These are phyloP conservation scores for Thymelicus sylvestris DNA, from an alignment of 2,888 invertebrate genomes.

Conservation along the genomic window DNA sequence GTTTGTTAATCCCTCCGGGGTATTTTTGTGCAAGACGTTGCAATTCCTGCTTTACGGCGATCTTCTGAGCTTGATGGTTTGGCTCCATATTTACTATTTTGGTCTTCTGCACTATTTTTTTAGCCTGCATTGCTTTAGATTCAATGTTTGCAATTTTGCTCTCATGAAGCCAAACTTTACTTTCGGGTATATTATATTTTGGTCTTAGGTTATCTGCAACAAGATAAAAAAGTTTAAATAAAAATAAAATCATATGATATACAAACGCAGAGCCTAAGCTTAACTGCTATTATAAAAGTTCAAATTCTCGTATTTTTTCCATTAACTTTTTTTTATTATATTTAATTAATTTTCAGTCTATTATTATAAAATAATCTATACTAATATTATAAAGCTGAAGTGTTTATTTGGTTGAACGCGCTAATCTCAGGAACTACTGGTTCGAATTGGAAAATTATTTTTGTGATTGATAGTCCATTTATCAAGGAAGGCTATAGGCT, in stretches of 20 bases:
- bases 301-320: no score
- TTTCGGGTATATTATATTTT: neutral
- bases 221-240: neutral
- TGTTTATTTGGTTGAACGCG: no score
- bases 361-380: no score
- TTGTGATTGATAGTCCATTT: no score
- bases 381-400: no score
- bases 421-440: no score
- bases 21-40: neutral
- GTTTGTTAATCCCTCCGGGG: neutral
- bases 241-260: neutral
- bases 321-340: no score
- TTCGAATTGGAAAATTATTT: no score
- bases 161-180: conserved; percentile 1
- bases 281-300: no score
- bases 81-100: neutral
- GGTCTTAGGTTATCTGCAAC: conserved; percentile 1
- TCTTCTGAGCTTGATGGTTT: neutral
- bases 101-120: neutral
- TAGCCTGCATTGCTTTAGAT: neutral
- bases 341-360: no score
- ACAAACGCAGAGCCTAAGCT: no score
- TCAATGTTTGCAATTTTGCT: neutral
- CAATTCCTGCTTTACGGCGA: neutral
- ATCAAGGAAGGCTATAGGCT: no score